Conservation (phyloP, 2,888 invertebrate genomes). For the Ditylenchus weischeri region DNA sequence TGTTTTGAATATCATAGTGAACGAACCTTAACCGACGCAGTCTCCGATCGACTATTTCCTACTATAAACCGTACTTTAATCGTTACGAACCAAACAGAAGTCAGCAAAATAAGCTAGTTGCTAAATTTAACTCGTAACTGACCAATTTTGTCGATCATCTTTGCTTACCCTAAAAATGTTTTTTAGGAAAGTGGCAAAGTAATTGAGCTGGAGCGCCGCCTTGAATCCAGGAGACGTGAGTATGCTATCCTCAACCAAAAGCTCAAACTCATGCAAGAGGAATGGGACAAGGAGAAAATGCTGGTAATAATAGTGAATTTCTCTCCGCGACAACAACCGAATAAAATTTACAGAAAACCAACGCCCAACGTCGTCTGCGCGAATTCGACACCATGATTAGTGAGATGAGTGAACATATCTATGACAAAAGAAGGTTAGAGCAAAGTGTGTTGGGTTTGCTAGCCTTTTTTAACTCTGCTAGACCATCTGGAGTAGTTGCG, state of each 20-base stretch:
- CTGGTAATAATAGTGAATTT: slow-evolving; percentile 16
- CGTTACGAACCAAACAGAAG: too few relatives aligned
- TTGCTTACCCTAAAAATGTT: too few relatives aligned
- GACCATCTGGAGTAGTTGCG: background rate
- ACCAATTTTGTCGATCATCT: too few relatives aligned
- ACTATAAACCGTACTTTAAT: too few relatives aligned
- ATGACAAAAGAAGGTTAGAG: slow-evolving; percentile 27
- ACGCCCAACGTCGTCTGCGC: slow-evolving; percentile 29
- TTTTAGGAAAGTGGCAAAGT: slow-evolving; percentile 21
- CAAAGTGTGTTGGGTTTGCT: slow-evolving; percentile 28
- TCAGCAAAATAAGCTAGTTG: too few relatives aligned
- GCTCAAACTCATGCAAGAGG: slow-evolving; percentile 15
- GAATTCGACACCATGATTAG: slow-evolving; percentile 30
- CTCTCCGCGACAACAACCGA: background rate
- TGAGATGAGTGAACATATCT: slow-evolving; percentile 29
- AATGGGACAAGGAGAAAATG: slow-evolving; percentile 26
- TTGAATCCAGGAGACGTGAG: slow-evolving; percentile 10
- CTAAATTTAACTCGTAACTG: too few relatives aligned
- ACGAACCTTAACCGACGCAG: too few relatives aligned
- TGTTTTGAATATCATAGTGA: too few relatives aligned
- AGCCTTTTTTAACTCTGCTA: slow-evolving; percentile 23
- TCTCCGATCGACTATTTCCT: too few relatives aligned
- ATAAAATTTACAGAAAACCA: slow-evolving; percentile 22
- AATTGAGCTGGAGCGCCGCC: slow-evolving; percentile 14
- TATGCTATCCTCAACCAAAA: slow-evolving; percentile 29